Base-by-base conservation (phyloP, 2,797 vertebrate genomes). In the Carapus acus region DNA sequence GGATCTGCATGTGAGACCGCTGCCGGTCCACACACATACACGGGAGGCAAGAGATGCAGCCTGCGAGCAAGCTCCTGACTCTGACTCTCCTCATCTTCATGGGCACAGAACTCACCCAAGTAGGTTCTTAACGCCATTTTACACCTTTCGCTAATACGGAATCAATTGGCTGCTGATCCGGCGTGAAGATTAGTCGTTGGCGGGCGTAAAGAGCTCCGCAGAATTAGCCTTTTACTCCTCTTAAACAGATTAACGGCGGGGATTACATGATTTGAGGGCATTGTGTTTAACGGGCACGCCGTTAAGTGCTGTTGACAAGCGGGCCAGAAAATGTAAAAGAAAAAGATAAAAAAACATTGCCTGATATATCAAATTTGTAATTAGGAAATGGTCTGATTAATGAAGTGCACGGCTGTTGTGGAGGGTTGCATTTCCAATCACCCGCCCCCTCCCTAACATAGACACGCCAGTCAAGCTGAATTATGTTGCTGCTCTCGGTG, bases 71-170 rank as follows among this genome's bases (percentile, higher is more conserved):
- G 90, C 74, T 97, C 76, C 84, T 93, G 77, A 89, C 91, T 88
- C 91, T 97, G 76, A 83, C 90, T 82, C 79, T 95, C 79, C 92
- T 97, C 86, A 81, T 93, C 90, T 88, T 97, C 85, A 92, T 94
- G 92, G 92, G 92, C 90, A 94, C 92, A 81, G 92, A 97, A 92
- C 92, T 96, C 89, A 96, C 92, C 69, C 93, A 97, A 93, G 94
- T 97, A 95, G 89, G 93, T 75, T 43, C 71, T 19, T 27, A 24
- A 78, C 86, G 79, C 85, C 88, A 88, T 90, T 81, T 83, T 65
- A 73, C 60, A 51, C 49, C 46, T 18, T 27, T 14, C 8, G 53
- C 18, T 31, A 57, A 39, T 60, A 60, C 52, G 54, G 44, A 33
- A 56, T 36, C 17, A 76, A 79, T 78, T 78, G 49, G 64, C 69